Percentiles rank a stretch among this genome's conserved stretches.
These are phyloP conservation scores for Argyrosomus regius DNA, from an alignment of 2,797 vertebrate genomes.

Conservation along the genomic window DNA sequence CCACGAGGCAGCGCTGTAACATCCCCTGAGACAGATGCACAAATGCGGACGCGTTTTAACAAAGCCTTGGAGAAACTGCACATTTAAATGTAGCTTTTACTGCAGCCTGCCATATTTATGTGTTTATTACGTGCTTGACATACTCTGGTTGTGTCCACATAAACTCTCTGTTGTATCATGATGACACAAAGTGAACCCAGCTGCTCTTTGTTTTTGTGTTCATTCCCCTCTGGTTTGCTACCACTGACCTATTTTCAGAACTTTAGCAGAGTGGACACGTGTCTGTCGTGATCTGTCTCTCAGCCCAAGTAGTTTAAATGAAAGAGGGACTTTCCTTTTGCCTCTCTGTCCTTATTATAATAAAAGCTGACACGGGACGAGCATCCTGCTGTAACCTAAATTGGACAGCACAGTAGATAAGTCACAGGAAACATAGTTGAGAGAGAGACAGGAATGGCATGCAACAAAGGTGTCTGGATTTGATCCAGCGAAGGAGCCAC, in stretches of 20 bases:
- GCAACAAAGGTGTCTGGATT: conserved; percentile 13
- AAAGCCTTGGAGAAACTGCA: conserved; percentile 12
- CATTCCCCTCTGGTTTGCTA: conserved; percentile 47
- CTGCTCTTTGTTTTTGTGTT: conserved; percentile 48
- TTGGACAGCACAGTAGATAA: conserved; percentile 24
- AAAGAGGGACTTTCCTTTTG: conserved; percentile 44
- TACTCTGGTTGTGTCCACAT: neutral
- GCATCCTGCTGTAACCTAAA: conserved; percentile 20
- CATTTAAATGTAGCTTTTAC: neutral
- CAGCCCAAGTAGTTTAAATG: conserved; percentile 19
- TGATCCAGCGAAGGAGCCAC: neutral
- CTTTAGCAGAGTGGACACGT: conserved; percentile 36
- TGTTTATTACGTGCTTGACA: conserved; percentile 18
- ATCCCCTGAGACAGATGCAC: conserved; percentile 80
- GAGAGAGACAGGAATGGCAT: conserved; percentile 20
- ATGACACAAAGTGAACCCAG: conserved; percentile 51
- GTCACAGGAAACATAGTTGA: conserved; percentile 32
- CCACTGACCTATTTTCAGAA: conserved; percentile 70
- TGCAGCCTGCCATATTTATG: neutral
- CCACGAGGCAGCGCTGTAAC: conserved; percentile 92
- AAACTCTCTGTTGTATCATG: conserved; percentile 22
- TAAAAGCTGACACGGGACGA: conserved; percentile 35
- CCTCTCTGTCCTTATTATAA: conserved; percentile 12
- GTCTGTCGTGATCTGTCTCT: neutral
- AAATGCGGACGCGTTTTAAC: conserved; percentile 35